A percentile compares a stretch with the other conserved stretches of the same genome.
phyloP scores from a whole-genome alignment of 2,888 invertebrate species.

The Galeopsomyia nigrocyanea region DNA sequence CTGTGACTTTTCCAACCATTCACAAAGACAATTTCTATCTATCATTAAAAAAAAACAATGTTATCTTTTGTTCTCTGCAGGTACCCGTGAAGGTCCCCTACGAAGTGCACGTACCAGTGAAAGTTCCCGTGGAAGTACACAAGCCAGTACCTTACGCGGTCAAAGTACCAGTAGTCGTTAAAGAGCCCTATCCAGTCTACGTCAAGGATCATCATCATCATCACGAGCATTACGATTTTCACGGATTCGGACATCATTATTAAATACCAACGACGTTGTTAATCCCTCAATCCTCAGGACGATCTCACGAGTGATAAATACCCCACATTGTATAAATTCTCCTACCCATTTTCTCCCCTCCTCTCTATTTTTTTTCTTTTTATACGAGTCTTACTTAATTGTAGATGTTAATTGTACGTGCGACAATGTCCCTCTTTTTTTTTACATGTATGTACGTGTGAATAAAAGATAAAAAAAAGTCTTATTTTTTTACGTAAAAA shows the following conservation, averaged over 20 bases:
- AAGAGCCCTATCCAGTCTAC: slow-evolving; percentile 58
- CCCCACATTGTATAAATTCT: too few relatives aligned
- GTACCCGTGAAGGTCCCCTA: slow-evolving; percentile 61
- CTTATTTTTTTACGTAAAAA: slow-evolving; percentile 43
- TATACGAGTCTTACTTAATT: neutral
- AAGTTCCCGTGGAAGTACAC: slow-evolving; percentile 58
- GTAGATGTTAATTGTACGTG: slow-evolving; percentile 2
- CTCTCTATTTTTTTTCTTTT: too few relatives aligned
- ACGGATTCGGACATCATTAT: slow-evolving; percentile 33
- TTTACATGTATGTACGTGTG: slow-evolving; percentile 42
- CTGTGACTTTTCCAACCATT: too few relatives aligned
- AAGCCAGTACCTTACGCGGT: slow-evolving; percentile 61
- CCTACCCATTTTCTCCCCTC: too few relatives aligned
- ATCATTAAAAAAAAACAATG: too few relatives aligned
- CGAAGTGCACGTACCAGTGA: slow-evolving; percentile 61
- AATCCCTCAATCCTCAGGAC: slow-evolving; percentile 9
- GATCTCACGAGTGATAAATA: slow-evolving; percentile 44
- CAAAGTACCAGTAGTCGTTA: slow-evolving; percentile 59
- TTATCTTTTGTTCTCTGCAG: slow-evolving; percentile 14
- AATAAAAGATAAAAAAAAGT: slow-evolving; percentile 29
- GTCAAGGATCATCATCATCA: slow-evolving; percentile 54
- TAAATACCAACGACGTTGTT: neutral
- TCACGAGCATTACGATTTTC: slow-evolving; percentile 6
- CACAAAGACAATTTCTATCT: too few relatives aligned
- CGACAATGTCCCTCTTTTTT: neutral